Evolutionary conservation across 2,797 vertebrate genomes (phyloP).

Genomic region (Coilia nasus): DNA sequence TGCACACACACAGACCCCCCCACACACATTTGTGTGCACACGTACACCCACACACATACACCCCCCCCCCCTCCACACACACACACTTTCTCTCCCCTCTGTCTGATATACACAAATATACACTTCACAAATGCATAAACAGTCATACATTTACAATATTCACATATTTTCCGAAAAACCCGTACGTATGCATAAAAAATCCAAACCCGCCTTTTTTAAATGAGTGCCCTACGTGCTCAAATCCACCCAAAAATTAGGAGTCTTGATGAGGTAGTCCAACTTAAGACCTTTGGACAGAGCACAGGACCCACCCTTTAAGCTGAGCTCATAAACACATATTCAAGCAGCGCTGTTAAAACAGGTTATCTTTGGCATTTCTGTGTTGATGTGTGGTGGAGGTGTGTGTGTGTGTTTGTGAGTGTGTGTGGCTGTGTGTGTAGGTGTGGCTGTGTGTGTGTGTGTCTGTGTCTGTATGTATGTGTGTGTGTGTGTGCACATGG

Average conservation of each 20-base stretch:
- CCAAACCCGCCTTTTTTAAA: too few relatives aligned
- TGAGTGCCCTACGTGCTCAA: not conserved
- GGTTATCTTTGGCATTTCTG: not conserved
- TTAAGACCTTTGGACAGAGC: not conserved
- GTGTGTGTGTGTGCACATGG: not conserved
- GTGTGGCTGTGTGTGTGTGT: not conserved
- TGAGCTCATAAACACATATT: not conserved
- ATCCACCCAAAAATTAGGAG: not conserved
- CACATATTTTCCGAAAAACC: too few relatives aligned
- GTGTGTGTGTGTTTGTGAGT: too few relatives aligned
- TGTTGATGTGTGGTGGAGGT: not conserved
- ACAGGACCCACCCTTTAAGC: not conserved
- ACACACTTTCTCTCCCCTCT: too few relatives aligned
- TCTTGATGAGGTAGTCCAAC: not conserved
- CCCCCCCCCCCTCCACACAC: too few relatives aligned
- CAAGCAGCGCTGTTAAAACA: not conserved
- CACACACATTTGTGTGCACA: too few relatives aligned
- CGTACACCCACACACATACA: too few relatives aligned
- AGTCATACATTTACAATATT: too few relatives aligned
- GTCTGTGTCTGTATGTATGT: not conserved
- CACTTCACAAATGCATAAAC: too few relatives aligned
- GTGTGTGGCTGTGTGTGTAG: not conserved
- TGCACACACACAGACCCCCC: too few relatives aligned
- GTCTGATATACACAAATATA: too few relatives aligned
- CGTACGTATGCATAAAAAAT: too few relatives aligned